Conservation (phyloP, 2,888 invertebrate genomes). For the Subacronicta megacephala region DNA sequence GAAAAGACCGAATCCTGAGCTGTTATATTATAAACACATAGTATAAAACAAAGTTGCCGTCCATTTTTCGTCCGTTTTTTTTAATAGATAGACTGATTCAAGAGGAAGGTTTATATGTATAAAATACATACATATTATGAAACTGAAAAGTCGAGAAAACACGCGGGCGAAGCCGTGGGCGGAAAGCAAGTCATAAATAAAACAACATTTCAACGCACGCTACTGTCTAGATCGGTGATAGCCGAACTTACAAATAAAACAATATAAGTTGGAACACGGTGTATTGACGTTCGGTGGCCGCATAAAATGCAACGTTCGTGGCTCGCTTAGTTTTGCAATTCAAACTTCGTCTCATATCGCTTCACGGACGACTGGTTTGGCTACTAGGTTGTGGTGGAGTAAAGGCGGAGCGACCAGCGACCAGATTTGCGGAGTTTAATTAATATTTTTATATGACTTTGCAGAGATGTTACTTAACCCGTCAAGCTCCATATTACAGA, state of each 20-base stretch:
- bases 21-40: no score
- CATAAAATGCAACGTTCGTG: conserved; percentile 64
- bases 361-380: conserved; percentile 79
- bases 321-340: conserved; percentile 83
- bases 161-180: no score
- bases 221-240: conserved; percentile 31
- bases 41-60: no score
- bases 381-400: conserved; percentile 47
- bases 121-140: no score
- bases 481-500: no score
- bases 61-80: no score
- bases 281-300: conserved; percentile 58
- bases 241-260: conserved; percentile 47
- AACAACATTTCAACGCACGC: conserved; percentile 22
- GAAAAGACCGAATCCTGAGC: no score
- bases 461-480: no score
- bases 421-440: background rate
- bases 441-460: no score
- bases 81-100: no score
- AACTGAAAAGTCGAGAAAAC: no score
- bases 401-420: conserved; percentile 24
- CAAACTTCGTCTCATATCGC: conserved; percentile 85
- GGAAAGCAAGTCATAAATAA: conserved; percentile 34
- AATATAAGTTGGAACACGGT: conserved; percentile 43
- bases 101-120: no score